A percentile compares a stretch with the other conserved stretches of the same genome.
Evolutionary conservation across 92 coral and sea anemone genomes (phyloP).

Genomic region (Umimayanthus chanpuru): DNA sequence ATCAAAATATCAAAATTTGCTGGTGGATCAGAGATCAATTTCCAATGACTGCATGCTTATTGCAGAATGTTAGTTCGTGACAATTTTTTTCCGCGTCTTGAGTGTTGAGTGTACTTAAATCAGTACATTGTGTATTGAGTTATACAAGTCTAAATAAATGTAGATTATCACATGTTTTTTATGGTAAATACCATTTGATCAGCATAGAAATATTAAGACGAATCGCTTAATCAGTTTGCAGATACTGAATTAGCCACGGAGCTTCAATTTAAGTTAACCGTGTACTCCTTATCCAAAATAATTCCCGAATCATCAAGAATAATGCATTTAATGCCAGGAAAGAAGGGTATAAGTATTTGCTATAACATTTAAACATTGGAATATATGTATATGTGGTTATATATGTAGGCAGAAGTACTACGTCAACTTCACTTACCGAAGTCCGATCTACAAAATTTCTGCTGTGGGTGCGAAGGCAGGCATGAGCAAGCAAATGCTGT

Average conservation of each 20-base stretch:
- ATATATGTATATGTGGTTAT: neutral
- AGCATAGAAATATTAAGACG: neutral
- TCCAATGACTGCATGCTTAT: too few relatives aligned
- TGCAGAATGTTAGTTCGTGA: neutral
- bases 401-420: neutral
- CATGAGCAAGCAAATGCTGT: slow-evolving; percentile 69
- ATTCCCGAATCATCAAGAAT: too few relatives aligned
- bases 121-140: neutral
- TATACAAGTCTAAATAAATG: neutral
- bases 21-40: neutral
- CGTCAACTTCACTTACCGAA: slow-evolving; percentile 70
- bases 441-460: slow-evolving; percentile 81
- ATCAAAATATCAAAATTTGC: neutral
- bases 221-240: too few relatives aligned
- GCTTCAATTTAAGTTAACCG: neutral
- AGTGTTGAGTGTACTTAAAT: neutral
- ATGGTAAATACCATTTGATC: too few relatives aligned
- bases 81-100: neutral
- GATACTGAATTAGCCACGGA: neutral
- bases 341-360: neutral
- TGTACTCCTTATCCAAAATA: too few relatives aligned
- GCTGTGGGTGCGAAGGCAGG: slow-evolving; percentile 86
- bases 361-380: too few relatives aligned
- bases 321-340: neutral
- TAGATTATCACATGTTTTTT: too few relatives aligned